Conservation (phyloP, 2,888 invertebrate genomes). For the Alcis repandata region DNA sequence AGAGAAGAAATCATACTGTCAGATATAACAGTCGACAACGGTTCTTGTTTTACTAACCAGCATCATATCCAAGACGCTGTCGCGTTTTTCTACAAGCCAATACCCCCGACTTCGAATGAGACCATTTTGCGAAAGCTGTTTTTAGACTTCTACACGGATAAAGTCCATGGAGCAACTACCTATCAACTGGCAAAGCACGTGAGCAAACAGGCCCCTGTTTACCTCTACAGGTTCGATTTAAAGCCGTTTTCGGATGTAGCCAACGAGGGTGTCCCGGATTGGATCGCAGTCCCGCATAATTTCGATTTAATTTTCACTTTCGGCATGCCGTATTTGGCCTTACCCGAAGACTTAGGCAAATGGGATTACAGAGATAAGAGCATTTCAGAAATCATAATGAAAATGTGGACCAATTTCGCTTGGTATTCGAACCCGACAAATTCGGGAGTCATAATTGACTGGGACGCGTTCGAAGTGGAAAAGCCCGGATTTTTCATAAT, state of each 20-base stretch:
- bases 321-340: slow-evolving; percentile 91
- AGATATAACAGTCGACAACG: slow-evolving; percentile 87
- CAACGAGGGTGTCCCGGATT: slow-evolving; percentile 89
- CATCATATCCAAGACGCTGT: slow-evolving; percentile 91
- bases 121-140: slow-evolving; percentile 88
- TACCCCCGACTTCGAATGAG: slow-evolving; percentile 88
- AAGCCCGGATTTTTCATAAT: slow-evolving; percentile 91
- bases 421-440: slow-evolving; percentile 91
- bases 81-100: slow-evolving; percentile 91
- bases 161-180: slow-evolving; percentile 90
- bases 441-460: slow-evolving; percentile 90
- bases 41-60: slow-evolving; percentile 88
- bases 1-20: slow-evolving; percentile 88
- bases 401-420: slow-evolving; percentile 92
- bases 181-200: slow-evolving; percentile 89
- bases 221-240: slow-evolving; percentile 91
- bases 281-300: slow-evolving; percentile 93
- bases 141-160: slow-evolving; percentile 91
- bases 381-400: slow-evolving; percentile 93
- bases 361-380: slow-evolving; percentile 93
- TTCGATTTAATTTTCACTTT: slow-evolving; percentile 93
- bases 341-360: slow-evolving; percentile 85
- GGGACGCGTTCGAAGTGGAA: slow-evolving; percentile 90
- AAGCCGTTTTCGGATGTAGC: slow-evolving; percentile 89
- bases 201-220: slow-evolving; percentile 88